A percentile compares a stretch with the other conserved stretches of the same genome.
phyloP scores from a whole-genome alignment of 2,888 invertebrate species.

The Horisme vitalbata region DNA sequence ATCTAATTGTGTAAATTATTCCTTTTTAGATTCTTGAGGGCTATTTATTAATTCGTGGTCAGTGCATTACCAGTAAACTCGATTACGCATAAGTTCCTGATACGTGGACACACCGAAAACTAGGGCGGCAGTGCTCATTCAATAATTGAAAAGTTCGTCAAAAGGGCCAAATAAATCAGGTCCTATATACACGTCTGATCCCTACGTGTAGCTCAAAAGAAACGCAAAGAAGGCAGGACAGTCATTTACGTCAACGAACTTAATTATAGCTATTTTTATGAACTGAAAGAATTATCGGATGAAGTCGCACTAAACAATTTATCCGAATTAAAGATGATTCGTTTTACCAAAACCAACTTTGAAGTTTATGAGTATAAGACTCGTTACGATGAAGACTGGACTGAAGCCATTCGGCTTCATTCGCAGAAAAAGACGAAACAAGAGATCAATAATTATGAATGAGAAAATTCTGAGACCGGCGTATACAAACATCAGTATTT shows the following conservation, averaged over 20 bases:
- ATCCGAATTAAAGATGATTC: slow-evolving; percentile 11
- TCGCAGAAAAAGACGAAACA: slow-evolving; percentile 11
- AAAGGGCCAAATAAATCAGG: slow-evolving; percentile 34
- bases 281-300: slow-evolving; percentile 24
- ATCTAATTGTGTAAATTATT: no score
- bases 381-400: slow-evolving; percentile 6
- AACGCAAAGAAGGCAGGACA: slow-evolving; percentile 27
- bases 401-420: slow-evolving; percentile 6
- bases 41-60: background rate
- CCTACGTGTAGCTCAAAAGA: slow-evolving; percentile 28
- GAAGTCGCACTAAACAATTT: slow-evolving; percentile 13
- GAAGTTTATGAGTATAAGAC: slow-evolving; percentile 7
- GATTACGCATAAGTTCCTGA: slow-evolving; percentile 31
- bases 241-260: slow-evolving; percentile 26
- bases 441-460: slow-evolving; percentile 10
- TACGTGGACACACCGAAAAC: slow-evolving; percentile 29
- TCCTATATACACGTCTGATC: slow-evolving; percentile 33
- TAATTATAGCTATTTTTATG: slow-evolving; percentile 23
- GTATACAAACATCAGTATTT: slow-evolving; percentile 8
- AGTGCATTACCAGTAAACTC: background rate
- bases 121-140: slow-evolving; percentile 32
- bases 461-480: slow-evolving; percentile 9
- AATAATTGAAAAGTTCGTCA: slow-evolving; percentile 29
- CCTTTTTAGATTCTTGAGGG: background rate
- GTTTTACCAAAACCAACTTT: slow-evolving; percentile 8